A percentile compares a stretch with the other conserved stretches of the same genome.
phyloP scores from a whole-genome alignment of 2,797 vertebrate genomes.

The Sarcoramphus papa region DNA sequence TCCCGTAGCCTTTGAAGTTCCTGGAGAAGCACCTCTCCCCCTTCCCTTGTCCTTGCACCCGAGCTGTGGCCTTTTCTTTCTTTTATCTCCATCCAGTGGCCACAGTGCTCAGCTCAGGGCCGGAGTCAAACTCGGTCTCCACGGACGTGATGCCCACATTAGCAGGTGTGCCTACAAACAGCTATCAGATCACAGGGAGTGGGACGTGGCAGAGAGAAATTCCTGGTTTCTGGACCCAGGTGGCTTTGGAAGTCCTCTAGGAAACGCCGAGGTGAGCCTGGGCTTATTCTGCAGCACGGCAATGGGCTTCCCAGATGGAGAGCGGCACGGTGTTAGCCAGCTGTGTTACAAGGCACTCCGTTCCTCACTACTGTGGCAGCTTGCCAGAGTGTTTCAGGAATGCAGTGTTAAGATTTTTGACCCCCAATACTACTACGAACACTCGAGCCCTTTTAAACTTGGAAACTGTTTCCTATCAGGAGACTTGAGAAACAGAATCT shows the following conservation, averaged over 20 bases:
- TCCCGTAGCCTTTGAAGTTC: too few species aligned
- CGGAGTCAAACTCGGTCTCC: background rate
- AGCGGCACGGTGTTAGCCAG: background rate
- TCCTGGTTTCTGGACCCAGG: background rate
- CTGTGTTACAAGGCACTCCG: rapidly evolving
- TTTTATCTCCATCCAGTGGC: background rate
- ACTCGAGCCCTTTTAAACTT: too few species aligned
- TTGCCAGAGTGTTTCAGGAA: background rate
- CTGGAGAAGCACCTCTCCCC: too few species aligned
- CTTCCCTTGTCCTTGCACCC: background rate
- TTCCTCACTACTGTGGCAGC: background rate
- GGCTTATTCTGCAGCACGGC: background rate
- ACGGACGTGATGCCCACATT: rapidly evolving
- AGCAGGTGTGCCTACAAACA: background rate
- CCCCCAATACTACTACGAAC: background rate
- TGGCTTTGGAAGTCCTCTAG: background rate
- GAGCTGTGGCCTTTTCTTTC: background rate
- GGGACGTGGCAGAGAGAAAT: background rate
- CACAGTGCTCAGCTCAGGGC: background rate
- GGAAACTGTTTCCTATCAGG: too few species aligned
- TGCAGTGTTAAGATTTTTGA: background rate
- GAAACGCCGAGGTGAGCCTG: background rate
- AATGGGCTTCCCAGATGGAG: background rate
- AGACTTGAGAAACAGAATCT: too few species aligned
- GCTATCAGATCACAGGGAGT: too few species aligned